phyloP scores from a whole-genome alignment of 2,888 invertebrate genomes.

The Epicampocera succincta region DNA sequence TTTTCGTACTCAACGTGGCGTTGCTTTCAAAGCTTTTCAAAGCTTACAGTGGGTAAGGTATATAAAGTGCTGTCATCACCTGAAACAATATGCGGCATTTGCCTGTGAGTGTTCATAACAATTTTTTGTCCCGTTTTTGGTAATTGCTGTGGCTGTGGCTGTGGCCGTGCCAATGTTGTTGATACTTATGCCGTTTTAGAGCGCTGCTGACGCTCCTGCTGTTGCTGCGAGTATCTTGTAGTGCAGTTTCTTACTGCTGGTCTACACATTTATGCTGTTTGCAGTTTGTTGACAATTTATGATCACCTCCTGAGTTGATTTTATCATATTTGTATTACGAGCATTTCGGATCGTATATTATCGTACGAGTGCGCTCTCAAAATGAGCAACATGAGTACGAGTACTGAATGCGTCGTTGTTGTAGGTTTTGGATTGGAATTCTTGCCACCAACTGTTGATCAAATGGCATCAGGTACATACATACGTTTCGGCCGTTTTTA shows the following conservation, averaged over 20 bases:
- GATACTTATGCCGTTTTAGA: neutral
- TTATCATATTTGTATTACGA: slow-evolving; percentile 70
- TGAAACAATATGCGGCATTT: too few species aligned
- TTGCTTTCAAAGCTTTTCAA: too few species aligned
- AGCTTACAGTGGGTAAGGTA: neutral
- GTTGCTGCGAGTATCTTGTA: slow-evolving; percentile 29
- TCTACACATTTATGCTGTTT: slow-evolving; percentile 61
- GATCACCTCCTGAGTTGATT: slow-evolving; percentile 69
- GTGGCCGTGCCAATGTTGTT: slow-evolving; percentile 4
- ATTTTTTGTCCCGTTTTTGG: neutral
- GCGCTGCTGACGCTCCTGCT: neutral
- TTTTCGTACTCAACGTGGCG: too few species aligned
- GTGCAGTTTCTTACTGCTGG: slow-evolving; percentile 45
- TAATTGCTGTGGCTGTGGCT: neutral
- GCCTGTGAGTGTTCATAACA: neutral
- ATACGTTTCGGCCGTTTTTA: slow-evolving; percentile 17
- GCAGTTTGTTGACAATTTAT: slow-evolving; percentile 64
- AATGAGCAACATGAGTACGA: slow-evolving; percentile 4
- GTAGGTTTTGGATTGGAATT: slow-evolving; percentile 49
- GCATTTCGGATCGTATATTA: slow-evolving; percentile 67
- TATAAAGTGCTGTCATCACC: too few species aligned
- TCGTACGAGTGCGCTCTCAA: slow-evolving; percentile 26
- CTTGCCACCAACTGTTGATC: slow-evolving; percentile 57
- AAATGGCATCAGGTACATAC: neutral
- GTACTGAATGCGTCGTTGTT: neutral